Base-by-base conservation (phyloP, 2,113 vertebrate species). In the Polypterus bichir region DNA sequence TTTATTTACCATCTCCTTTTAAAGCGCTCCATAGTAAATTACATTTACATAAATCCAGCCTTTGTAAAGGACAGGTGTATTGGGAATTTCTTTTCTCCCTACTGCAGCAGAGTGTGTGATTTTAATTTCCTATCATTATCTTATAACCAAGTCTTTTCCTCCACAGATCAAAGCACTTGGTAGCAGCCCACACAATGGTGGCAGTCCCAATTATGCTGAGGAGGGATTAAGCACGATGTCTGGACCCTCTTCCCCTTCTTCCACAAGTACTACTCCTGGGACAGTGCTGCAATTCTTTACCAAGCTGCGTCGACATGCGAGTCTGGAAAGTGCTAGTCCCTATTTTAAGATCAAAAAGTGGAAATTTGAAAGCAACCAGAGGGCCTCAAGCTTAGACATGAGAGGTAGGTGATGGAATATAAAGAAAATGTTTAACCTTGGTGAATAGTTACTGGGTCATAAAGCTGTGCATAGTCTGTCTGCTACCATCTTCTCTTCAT, bases 281-380 rank as follows among this genome's bases (percentile, higher is more conserved):
- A 74, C 91, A 0, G 74, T 97, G 57, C 78, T 91, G 64, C 92
- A 96, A 68, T 95, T 98, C 81, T 88, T 97, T 72, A 88, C 87
- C 53, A 92, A 93, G 70, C 82, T 97, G 69, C 82, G 93, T 3
- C 91, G 94, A 5, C 94, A 97, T 0, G 89, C 95, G 64, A 98
- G 95, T 75, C 82, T 97, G 69, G 95, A 98, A 0, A 92, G 92
- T 44, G 86, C 93, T 61, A 95, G 93, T 71, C 95, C 95, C 47
- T 97, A 96, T 76, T 92, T 97, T 78, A 94, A 85, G 74, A 94
- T 97, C 79, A 97, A 94, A 79, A 95, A 89, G 66, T 98, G 93
- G 95, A 97, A 94, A 68, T 77, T 98, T 71, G 92, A 97, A 77
- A 89, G 87, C 71, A 95, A 78, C 79, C 94, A 97, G 71, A 78